Conservation (phyloP, 37 sponge, comb jelly and placozoan genomes). For the Beroe forskalii region DNA sequence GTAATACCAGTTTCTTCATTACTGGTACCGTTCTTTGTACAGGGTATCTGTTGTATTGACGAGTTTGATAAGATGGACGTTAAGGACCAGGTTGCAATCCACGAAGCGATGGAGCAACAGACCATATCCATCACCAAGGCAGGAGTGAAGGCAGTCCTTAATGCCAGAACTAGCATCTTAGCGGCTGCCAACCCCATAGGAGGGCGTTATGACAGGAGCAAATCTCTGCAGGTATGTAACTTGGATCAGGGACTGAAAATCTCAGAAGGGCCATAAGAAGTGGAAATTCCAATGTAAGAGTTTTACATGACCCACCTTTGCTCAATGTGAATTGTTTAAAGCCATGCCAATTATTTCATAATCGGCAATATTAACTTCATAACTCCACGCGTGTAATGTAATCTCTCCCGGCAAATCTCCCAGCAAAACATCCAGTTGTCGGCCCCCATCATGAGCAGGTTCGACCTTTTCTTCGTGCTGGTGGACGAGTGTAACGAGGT, state of each 20-base stretch:
- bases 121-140: constrained; percentile 99
- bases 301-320: too few relatives aligned
- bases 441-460: constrained; percentile 97
- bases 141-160: constrained; percentile 98
- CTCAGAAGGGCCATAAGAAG: too few relatives aligned
- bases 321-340: too few relatives aligned
- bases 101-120: constrained; percentile 99
- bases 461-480: constrained; percentile 97
- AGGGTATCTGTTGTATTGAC: constrained; percentile 99
- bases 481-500: constrained; percentile 99
- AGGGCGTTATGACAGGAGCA: constrained; percentile 91
- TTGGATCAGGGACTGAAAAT: too few relatives aligned
- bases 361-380: too few relatives aligned
- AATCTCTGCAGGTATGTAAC: constrained; percentile 86
- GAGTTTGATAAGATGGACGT: constrained; percentile 99
- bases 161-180: constrained; percentile 94
- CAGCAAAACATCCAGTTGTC: constrained; percentile 92
- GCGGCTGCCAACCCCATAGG: constrained; percentile 99
- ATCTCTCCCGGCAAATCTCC: too few relatives aligned
- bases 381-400: too few relatives aligned
- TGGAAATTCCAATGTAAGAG: too few relatives aligned
- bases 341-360: too few relatives aligned
- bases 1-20: too few relatives aligned
- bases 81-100: constrained; percentile 96
- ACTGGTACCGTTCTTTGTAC: too few relatives aligned